phyloP scores from a whole-genome alignment of 2,888 invertebrate genomes.

The Pardosa pseudoannulata region DNA sequence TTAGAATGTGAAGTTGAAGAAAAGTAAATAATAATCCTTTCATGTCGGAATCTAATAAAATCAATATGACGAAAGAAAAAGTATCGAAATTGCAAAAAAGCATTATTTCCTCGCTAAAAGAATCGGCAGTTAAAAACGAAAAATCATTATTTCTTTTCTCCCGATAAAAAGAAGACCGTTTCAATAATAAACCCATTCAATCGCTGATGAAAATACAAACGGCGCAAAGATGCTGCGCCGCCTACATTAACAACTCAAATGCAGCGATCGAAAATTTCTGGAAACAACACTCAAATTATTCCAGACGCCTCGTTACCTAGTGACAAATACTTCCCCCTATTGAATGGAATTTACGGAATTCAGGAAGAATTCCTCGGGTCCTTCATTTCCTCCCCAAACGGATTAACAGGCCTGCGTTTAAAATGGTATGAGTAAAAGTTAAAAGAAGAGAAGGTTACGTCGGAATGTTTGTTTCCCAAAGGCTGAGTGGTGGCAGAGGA shows the following conservation, averaged over 20 bases:
- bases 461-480: conserved; percentile 18
- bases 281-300: conserved; percentile 35
- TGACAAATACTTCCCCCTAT: conserved; percentile 40
- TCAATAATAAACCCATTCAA: neutral
- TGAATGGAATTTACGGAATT: conserved; percentile 49
- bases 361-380: conserved; percentile 31
- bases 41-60: too few relatives aligned
- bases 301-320: conserved; percentile 52
- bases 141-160: neutral
- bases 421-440: conserved; percentile 8
- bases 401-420: conserved; percentile 32
- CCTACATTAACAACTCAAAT: conserved; percentile 3
- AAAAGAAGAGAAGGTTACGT: conserved; percentile 15
- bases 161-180: neutral
- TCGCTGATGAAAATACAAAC: neutral
- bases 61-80: too few relatives aligned
- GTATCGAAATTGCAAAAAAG: too few relatives aligned
- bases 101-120: neutral
- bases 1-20: too few relatives aligned
- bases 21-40: too few relatives aligned
- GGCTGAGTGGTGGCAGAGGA: neutral
- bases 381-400: conserved; percentile 1
- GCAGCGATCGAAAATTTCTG: neutral
- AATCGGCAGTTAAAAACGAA: neutral
- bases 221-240: neutral